A percentile compares a stretch with the other conserved stretches of the same genome.
These are phyloP conservation scores for Syrphus vitripennis DNA, from an alignment of 2,888 invertebrate species.

Conservation along the genomic window DNA sequence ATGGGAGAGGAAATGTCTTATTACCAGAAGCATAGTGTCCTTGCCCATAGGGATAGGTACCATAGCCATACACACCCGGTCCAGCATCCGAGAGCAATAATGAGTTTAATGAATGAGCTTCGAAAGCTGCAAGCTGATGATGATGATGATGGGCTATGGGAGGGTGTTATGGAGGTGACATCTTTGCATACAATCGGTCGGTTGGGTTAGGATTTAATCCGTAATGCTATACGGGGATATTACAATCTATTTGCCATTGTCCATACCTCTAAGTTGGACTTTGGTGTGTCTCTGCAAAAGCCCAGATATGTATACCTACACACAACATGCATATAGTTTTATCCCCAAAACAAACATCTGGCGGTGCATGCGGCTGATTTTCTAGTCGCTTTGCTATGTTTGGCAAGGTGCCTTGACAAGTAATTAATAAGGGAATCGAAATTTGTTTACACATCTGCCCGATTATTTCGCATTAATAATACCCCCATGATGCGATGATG, in stretches of 20 bases:
- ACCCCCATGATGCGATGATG: slow-evolving; percentile 69
- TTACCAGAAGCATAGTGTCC: slow-evolving; percentile 61
- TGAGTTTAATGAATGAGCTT: slow-evolving; percentile 69
- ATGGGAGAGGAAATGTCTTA: slow-evolving; percentile 71
- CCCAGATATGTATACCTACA: not conserved
- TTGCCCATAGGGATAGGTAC: slow-evolving; percentile 16
- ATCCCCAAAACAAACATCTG: slow-evolving; percentile 68
- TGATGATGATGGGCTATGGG: not conserved
- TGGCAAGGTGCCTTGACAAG: slow-evolving; percentile 75
- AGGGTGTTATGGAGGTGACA: slow-evolving; percentile 33
- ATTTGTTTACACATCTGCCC: slow-evolving; percentile 75
- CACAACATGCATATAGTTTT: not conserved
- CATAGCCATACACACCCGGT: slow-evolving; percentile 9
- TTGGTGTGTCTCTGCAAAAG: not conserved
- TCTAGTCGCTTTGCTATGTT: slow-evolving; percentile 72
- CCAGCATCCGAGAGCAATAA: slow-evolving; percentile 65
- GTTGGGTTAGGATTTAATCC: slow-evolving; percentile 28
- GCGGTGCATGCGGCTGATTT: slow-evolving; percentile 70
- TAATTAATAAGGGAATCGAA: slow-evolving; percentile 75
- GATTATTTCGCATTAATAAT: slow-evolving; percentile 75
- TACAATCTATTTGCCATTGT: slow-evolving; percentile 62
- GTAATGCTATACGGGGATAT: slow-evolving; percentile 34
- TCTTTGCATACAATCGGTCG: slow-evolving; percentile 48
- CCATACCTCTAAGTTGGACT: slow-evolving; percentile 43
- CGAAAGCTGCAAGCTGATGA: not conserved